A percentile compares a stretch with the other conserved stretches of the same genome.
phyloP scores from a whole-genome alignment of 2,888 invertebrate genomes.

The Diloba caeruleocephala region DNA sequence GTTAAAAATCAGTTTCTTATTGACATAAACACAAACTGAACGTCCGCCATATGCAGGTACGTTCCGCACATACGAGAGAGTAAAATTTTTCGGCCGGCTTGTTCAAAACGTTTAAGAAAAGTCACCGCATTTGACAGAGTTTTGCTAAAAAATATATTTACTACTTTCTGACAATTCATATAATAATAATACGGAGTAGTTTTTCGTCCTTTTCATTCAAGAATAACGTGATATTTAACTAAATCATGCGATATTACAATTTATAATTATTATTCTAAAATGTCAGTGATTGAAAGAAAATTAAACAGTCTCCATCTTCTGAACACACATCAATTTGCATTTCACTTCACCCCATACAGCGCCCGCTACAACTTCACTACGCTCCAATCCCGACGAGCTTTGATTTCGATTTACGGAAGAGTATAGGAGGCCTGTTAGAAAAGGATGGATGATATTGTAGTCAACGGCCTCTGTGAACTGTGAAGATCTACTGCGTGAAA shows the following conservation, averaged over 20 bases:
- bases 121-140: slow-evolving; percentile 15
- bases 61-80: slow-evolving; percentile 74
- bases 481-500: slow-evolving; percentile 78
- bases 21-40: slow-evolving; percentile 89
- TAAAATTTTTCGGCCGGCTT: slow-evolving; percentile 49
- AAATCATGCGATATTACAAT: background rate
- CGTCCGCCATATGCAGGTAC: slow-evolving; percentile 88
- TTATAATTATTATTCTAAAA: slow-evolving; percentile 8
- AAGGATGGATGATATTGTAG: slow-evolving; percentile 76
- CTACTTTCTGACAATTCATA: background rate
- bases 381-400: slow-evolving; percentile 86
- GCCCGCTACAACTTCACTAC: slow-evolving; percentile 75
- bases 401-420: slow-evolving; percentile 89
- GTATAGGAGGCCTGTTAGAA: slow-evolving; percentile 77
- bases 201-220: background rate
- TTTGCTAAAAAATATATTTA: slow-evolving; percentile 7
- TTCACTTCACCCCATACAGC: slow-evolving; percentile 72
- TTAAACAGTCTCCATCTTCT: slow-evolving; percentile 41
- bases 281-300: slow-evolving; percentile 9
- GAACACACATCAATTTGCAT: slow-evolving; percentile 71
- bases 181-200: background rate
- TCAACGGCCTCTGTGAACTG: slow-evolving; percentile 85
- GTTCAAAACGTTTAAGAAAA: slow-evolving; percentile 50
- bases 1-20: slow-evolving; percentile 86
- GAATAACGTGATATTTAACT: background rate